These are phyloP conservation scores for Bubo scandiacus DNA, from an alignment of 2,113 vertebrate species.

Conservation along the genomic window DNA sequence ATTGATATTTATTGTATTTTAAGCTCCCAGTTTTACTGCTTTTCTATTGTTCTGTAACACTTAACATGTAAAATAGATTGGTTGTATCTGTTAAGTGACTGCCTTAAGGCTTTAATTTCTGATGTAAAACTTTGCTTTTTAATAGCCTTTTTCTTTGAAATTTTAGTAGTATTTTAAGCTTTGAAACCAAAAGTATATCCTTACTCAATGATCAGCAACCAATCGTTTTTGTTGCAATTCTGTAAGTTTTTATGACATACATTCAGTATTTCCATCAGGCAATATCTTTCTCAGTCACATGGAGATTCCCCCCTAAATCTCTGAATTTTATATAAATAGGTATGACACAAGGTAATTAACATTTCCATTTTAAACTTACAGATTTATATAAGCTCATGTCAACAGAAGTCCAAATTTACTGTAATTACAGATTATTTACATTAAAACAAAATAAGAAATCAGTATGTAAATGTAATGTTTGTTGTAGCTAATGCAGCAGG, in stretches of 20 bases:
- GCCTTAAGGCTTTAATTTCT: background rate
- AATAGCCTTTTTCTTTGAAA: background rate
- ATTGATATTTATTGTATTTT: background rate
- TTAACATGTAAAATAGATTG: background rate
- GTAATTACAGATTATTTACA: constrained; percentile 99
- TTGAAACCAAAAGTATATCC: background rate
- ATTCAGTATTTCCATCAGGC: background rate
- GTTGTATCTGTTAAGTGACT: background rate
- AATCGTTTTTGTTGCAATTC: background rate
- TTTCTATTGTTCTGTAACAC: background rate
- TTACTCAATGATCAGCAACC: background rate
- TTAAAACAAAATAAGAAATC: constrained; percentile 99
- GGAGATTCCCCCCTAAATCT: constrained; percentile 33
- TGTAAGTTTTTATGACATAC: background rate
- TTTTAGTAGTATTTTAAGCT: background rate
- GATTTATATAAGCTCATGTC: constrained; percentile 97
- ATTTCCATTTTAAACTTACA: constrained; percentile 94
- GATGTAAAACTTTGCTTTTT: background rate
- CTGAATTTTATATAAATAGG: constrained; percentile 83
- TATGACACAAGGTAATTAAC: constrained; percentile 91
- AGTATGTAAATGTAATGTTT: constrained; percentile 99
- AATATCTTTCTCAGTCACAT: constrained; percentile 9
- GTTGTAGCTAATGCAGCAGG: constrained; percentile 97
- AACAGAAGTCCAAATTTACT: constrained; percentile 99
- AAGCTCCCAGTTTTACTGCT: background rate